phyloP scores from a whole-genome alignment of 1,140 invertebrate genomes.

The Aphidius ervi region DNA sequence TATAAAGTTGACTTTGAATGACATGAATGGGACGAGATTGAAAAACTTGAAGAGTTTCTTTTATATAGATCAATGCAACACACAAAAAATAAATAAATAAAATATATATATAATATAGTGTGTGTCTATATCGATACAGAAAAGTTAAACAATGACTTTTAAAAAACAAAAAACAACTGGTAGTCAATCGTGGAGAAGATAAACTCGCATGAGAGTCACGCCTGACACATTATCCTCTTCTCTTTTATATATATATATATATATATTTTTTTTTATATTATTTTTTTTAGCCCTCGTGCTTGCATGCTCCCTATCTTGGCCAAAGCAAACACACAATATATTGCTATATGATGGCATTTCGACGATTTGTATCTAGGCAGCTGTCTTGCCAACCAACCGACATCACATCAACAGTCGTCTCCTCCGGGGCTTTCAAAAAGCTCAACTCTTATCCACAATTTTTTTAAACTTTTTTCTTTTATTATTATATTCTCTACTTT shows the following conservation, averaged over 20 bases:
- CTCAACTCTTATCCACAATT: neutral
- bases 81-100: neutral
- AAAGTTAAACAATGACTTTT: too few species aligned
- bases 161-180: conserved; percentile 2
- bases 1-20: too few species aligned
- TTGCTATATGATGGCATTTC: too few species aligned
- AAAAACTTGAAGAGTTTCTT: neutral
- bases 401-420: conserved; percentile 10
- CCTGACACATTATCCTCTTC: conserved; percentile 1
- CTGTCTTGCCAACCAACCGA: conserved; percentile 8
- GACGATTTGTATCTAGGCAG: conserved; percentile 8
- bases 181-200: conserved; percentile 15
- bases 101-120: neutral
- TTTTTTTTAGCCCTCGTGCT: neutral
- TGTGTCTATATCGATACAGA: neutral
- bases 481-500: neutral
- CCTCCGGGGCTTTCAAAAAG: conserved; percentile 4
- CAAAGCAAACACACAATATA: neutral
- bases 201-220: conserved; percentile 17
- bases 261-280: neutral
- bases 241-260: neutral
- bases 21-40: neutral
- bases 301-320: neutral
- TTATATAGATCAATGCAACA: neutral
- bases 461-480: neutral